Base-by-base conservation (phyloP, 37 sponge, comb jelly and placozoan genomes). In the Halisarca cf. caerulea region DNA sequence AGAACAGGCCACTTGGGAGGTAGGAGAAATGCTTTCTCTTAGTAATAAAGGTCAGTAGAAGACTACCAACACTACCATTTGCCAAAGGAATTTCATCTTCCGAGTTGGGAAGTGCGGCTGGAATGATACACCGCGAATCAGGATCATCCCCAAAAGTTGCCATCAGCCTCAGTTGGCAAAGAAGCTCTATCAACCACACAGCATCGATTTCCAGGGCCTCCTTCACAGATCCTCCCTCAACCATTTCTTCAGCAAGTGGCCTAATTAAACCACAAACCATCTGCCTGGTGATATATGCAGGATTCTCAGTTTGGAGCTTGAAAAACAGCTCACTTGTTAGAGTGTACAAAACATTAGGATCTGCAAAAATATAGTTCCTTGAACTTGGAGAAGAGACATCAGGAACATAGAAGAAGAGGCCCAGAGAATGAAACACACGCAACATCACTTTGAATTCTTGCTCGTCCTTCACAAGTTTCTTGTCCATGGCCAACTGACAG, bases 1-100 rank as follows among this genome's bases (percentile, higher is more conserved):
- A 74, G 77, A 40, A 74, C 25, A 74, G 77, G 21, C 77, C 77
- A 39, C 77, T 74, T 37, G 77, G 77, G 7, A 74, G 32, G 77
- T 44, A 74, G 44, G 20, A 43, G 45, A 74, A n/a, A 21, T 40
- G 18, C 17, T 41, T 15, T n/a, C 23, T 25, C 41, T 3, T 11
- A 24, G 77, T 23, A 3, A 39, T 41, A n/a, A 74, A 43, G 0
- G 77, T 74, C 20, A 74, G 25, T 25, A 74, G 45, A 11, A 74
- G 77, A 39, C 45, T 44, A n/a, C 42, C 45, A 41, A 44, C 77
- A 25, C 44, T 25, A 2, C 25, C 25, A 43, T 7, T 43, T n/a
- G 17, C 33, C 17, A 68, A n/a, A 30, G 69, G 35, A 30, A 3
- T 1, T 18, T 18, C 6, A 5, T 41, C 15, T 2, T 23, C 6